These are phyloP conservation scores for Leptinotarsa tumamoca DNA, from an alignment of 2,888 invertebrate species.

Conservation along the genomic window DNA sequence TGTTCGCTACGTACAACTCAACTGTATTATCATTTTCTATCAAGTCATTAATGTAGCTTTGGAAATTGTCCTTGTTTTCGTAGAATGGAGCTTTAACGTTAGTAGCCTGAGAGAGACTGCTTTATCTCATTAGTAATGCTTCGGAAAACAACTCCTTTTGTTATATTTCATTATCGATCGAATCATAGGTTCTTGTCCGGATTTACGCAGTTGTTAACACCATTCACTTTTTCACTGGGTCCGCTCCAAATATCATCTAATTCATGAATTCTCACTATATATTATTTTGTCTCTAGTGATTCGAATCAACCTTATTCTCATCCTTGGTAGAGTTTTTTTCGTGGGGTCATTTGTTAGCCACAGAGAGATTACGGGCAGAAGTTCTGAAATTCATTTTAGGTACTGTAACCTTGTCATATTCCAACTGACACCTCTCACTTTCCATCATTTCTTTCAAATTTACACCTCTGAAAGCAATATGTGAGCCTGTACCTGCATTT, in stretches of 20 bases:
- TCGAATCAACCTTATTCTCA: slow-evolving; percentile 9
- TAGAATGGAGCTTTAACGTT: slow-evolving; percentile 44
- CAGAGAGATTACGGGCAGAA: neutral
- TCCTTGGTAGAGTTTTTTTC: slow-evolving; percentile 6
- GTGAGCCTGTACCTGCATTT: neutral
- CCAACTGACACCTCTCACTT: neutral
- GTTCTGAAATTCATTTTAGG: slow-evolving; percentile 8
- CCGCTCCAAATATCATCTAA: slow-evolving; percentile 44
- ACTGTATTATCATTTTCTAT: slow-evolving; percentile 8
- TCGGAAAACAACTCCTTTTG: neutral
- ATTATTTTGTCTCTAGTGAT: slow-evolving; percentile 7
- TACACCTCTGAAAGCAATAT: too few species aligned
- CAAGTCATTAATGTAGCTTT: slow-evolving; percentile 27
- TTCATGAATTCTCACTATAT: slow-evolving; percentile 33
- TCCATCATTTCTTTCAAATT: neutral
- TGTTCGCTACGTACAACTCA: too few species aligned
- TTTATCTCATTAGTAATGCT: neutral
- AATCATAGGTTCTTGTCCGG: slow-evolving; percentile 40
- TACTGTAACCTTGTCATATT: slow-evolving; percentile 20
- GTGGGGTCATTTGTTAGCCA: neutral
- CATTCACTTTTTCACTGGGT: slow-evolving; percentile 40
- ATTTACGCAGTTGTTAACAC: slow-evolving; percentile 28
- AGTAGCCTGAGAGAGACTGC: slow-evolving; percentile 9
- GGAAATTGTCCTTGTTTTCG: slow-evolving; percentile 47
- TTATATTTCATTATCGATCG: slow-evolving; percentile 35